Conservation (phyloP, 2,888 invertebrate species). For the Thelaira solivaga region DNA sequence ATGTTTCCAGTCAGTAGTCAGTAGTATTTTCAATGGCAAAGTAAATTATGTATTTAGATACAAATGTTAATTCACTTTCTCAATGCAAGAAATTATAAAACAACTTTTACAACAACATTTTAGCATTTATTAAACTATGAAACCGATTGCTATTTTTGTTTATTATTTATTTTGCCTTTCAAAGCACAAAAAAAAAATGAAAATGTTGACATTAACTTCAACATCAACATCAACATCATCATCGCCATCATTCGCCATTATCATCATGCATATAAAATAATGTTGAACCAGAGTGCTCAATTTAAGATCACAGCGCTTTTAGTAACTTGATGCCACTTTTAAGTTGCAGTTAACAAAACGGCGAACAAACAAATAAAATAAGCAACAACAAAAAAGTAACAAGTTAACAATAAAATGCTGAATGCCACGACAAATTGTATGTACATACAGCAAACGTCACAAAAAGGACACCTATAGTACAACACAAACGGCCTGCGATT, state of each 20-base stretch:
- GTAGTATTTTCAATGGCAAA: no score
- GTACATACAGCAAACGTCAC: background rate
- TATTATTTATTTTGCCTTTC: constrained; percentile 34
- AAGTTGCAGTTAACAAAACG: constrained; percentile 57
- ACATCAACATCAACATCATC: constrained; percentile 43
- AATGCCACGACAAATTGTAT: constrained; percentile 8
- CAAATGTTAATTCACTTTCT: background rate
- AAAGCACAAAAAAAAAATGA: no score
- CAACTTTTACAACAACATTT: constrained; percentile 21
- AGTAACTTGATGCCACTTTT: constrained; percentile 56
- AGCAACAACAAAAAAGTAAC: background rate
- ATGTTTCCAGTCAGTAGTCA: no score
- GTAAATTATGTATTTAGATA: no score
- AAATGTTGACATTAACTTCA: constrained; percentile 21
- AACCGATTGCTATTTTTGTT: constrained; percentile 32
- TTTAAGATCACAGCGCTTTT: constrained; percentile 57
- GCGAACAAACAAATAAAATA: constrained; percentile 33
- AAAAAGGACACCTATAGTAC: constrained; percentile 41
- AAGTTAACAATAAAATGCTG: constrained; percentile 30
- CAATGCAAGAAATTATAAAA: constrained; percentile 2
- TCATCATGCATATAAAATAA: constrained; percentile 63
- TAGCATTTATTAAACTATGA: constrained; percentile 21
- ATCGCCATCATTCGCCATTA: no score
- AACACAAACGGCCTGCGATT: constrained; percentile 30
- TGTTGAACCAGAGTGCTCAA: constrained; percentile 61